phyloP scores from a whole-genome alignment of 2,888 invertebrate genomes.

The Cephus rjabovi region DNA sequence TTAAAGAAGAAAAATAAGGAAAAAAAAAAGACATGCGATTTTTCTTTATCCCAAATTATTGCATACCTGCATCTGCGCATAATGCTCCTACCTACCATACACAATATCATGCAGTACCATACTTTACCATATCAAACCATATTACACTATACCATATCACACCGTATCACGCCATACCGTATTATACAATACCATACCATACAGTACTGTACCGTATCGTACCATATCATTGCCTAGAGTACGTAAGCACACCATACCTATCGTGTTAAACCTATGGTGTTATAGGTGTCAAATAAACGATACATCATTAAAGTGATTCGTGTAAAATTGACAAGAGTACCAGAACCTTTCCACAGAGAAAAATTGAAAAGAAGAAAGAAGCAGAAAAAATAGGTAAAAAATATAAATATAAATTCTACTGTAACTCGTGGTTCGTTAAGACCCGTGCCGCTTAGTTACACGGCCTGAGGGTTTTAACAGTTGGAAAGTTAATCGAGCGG shows the following conservation, averaged over 20 bases:
- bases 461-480: conserved; percentile 35
- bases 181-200: background rate
- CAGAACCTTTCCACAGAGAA: no score
- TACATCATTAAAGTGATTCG: conserved; percentile 35
- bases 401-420: conserved; percentile 4
- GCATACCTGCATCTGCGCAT: no score
- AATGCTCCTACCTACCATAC: background rate
- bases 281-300: conserved; percentile 53
- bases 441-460: conserved; percentile 33
- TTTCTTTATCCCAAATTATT: no score
- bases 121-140: background rate
- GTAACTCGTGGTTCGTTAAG: conserved; percentile 34
- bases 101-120: background rate
- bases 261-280: conserved; percentile 30
- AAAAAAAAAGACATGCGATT: no score
- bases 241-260: conserved; percentile 36
- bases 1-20: no score
- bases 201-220: conserved; percentile 1
- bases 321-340: background rate
- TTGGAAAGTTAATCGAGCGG: conserved; percentile 48
- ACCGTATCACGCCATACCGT: background rate
- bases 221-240: conserved; percentile 1
- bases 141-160: no score
- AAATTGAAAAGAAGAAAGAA: no score
- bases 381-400: background rate